Base-by-base conservation (phyloP, 2,113 vertebrate species). In the Fulmarus glacialis region DNA sequence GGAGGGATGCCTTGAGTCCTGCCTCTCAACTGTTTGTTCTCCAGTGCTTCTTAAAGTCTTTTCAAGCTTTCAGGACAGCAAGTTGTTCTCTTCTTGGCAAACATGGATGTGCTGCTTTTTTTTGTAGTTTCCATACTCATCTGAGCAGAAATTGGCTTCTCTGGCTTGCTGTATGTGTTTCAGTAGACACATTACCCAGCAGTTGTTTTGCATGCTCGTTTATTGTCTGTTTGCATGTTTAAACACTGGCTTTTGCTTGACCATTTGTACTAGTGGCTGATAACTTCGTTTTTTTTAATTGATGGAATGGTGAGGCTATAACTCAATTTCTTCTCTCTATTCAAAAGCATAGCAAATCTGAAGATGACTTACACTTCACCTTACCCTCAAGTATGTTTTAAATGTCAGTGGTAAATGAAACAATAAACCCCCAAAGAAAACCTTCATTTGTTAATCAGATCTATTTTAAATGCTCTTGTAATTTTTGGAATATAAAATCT, bases 141-240 rank as follows among this genome's bases (percentile, higher is more conserved):
- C 64, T 87, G 87, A 95, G 83, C 77, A 95, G 86, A 85, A 95
- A 67, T 79, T 64, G 63, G 63, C 59, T 74, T 84, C 50, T 83
- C 71, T 81, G 74, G 26, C 85, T 94, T 91, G 81, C 48, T 94
- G 56, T 34, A 38, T 1, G 2, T 81, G 6, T 90, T 11, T 52
- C 4, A 2, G 30, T 43, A 42, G 89, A 48, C 82, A 26, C 1
- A 4, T 50, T 56, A 47, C 43, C 62, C 66, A 55, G 78, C 73
- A 66, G n/a, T 52, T 87, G 47, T 34, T 82, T 59, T 78, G 36
- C 66, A 48, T 2, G 0, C 60, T 68, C 2, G 0, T 53, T 72
- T 93, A 26, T 67, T 95, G 47, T 74, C 30, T 16, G 19, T 71
- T 56, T 90, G 43, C 40, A 2, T 64, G 29, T 72, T 87, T 64